Conservation (phyloP, 1,140 invertebrate genomes). For the Oryctes rhinoceros region DNA sequence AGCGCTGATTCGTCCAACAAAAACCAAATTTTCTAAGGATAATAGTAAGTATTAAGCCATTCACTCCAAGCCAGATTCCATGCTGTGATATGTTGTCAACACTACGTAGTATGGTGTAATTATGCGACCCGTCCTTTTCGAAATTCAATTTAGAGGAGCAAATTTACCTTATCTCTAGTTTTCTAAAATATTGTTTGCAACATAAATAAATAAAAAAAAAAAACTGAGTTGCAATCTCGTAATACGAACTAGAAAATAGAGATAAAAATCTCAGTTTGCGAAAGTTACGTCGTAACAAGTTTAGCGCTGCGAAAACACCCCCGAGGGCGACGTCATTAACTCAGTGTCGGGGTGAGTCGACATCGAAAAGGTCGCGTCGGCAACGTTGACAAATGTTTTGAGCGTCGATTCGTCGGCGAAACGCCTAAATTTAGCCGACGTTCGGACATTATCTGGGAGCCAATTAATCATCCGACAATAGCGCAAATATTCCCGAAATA, state of each 20-base stretch:
- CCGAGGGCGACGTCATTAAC: conserved; percentile 8
- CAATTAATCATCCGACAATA: conserved; percentile 18
- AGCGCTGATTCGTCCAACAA: too few species aligned
- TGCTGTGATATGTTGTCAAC: too few species aligned
- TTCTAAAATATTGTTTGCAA: too few species aligned
- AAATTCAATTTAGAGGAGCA: too few species aligned
- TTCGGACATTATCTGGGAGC: conserved; percentile 10
- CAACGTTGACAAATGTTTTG: conserved; percentile 18
- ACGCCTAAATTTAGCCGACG: conserved; percentile 15
- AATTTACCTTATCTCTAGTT: too few species aligned
- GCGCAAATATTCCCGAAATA: conserved; percentile 1
- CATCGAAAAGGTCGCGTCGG: conserved; percentile 3
- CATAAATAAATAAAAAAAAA: too few species aligned
- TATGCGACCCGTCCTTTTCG: too few species aligned
- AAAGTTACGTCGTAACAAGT: conserved; percentile 18
- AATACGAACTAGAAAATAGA: neutral
- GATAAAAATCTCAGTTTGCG: neutral
- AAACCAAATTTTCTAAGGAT: too few species aligned
- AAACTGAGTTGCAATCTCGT: too few species aligned
- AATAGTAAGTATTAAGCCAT: too few species aligned
- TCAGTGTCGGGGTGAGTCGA: neutral
- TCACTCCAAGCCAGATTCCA: too few species aligned
- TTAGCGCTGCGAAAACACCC: conserved; percentile 6
- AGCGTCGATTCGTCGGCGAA: neutral
- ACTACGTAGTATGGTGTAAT: too few species aligned